Conservation (phyloP, 1,140 invertebrate species). For the Drosophila melanica region DNA sequence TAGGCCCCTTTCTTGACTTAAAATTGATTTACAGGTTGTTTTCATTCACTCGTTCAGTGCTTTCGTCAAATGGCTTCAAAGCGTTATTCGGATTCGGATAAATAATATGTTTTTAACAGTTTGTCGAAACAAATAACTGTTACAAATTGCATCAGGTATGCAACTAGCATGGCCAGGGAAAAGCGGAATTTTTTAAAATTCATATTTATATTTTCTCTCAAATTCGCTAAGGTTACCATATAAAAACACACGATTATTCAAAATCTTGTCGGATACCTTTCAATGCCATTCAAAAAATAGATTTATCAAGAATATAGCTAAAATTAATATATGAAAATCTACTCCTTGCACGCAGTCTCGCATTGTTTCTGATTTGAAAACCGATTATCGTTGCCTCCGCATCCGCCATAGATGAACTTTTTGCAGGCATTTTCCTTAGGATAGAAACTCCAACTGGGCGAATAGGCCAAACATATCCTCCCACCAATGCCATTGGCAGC, state of each 20-base stretch:
- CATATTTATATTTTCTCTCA: no score
- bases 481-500: conserved; percentile 53
- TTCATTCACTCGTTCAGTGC: no score
- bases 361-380: conserved; percentile 85
- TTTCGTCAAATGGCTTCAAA: no score
- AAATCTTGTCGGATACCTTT: neutral
- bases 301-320: conserved; percentile 12
- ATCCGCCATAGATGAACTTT: conserved; percentile 91
- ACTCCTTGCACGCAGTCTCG: conserved; percentile 61
- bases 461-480: conserved; percentile 48
- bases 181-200: no score
- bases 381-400: conserved; percentile 94
- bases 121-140: no score
- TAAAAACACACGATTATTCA: neutral
- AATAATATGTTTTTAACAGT: no score
- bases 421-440: conserved; percentile 88
- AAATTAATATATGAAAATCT: neutral
- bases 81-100: no score
- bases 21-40: neutral
- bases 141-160: no score
- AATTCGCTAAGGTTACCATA: no score
- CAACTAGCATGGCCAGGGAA: no score
- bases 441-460: conserved; percentile 92
- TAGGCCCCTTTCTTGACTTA: neutral
- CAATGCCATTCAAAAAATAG: neutral